These are phyloP conservation scores for Clarias macrocephalus DNA, from an alignment of 2,113 vertebrate species.

Conservation along the genomic window DNA sequence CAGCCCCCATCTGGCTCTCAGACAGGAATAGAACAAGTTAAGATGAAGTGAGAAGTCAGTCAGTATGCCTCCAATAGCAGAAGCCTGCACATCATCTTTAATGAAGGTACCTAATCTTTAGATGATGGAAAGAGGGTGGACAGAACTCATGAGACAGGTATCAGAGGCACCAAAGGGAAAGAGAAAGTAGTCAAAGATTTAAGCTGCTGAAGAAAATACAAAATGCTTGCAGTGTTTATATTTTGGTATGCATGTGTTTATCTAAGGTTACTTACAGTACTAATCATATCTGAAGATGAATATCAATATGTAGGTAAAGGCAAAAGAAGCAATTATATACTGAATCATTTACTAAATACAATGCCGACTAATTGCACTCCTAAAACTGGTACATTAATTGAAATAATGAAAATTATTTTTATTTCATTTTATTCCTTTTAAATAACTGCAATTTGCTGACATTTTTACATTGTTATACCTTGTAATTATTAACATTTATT, in stretches of 20 bases:
- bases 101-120: constrained; percentile 59
- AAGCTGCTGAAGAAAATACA: constrained; percentile 43
- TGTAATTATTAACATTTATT: neutral
- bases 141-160: constrained; percentile 38
- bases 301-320: neutral
- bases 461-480: neutral
- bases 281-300: neutral
- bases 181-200: constrained; percentile 58
- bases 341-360: neutral
- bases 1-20: constrained; percentile 20
- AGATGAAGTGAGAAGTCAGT: constrained; percentile 42
- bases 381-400: neutral
- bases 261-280: neutral
- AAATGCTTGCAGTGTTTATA: neutral
- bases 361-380: neutral
- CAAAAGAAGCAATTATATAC: neutral
- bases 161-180: constrained; percentile 57
- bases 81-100: constrained; percentile 61
- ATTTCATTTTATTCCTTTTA: neutral
- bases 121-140: constrained; percentile 40
- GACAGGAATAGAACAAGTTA: constrained; percentile 20
- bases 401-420: neutral
- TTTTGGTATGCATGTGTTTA: neutral
- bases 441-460: neutral
- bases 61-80: constrained; percentile 47